phyloP scores from a whole-genome alignment of 2,797 vertebrate genomes.

The Brachyrhaphis roseni region DNA sequence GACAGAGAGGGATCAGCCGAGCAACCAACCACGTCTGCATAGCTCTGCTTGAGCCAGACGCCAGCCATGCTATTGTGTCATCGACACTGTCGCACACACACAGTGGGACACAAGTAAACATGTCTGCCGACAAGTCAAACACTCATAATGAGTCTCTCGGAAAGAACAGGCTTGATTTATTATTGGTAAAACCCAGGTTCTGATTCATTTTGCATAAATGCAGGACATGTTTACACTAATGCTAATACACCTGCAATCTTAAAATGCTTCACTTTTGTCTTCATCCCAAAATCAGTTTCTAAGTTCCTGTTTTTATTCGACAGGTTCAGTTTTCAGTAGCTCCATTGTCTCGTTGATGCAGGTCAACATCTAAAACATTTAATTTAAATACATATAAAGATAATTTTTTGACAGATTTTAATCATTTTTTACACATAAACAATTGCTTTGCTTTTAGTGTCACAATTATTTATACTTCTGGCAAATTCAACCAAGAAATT shows the following conservation, averaged over 20 bases:
- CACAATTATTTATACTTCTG: background rate
- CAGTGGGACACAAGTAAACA: slow-evolving; percentile 60
- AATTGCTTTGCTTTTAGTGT: background rate
- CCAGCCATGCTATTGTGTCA: slow-evolving; percentile 71
- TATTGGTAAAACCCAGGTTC: slow-evolving; percentile 56
- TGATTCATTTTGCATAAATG: slow-evolving; percentile 53
- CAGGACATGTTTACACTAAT: slow-evolving; percentile 60
- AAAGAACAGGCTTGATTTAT: slow-evolving; percentile 61
- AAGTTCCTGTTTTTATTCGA: slow-evolving; percentile 26
- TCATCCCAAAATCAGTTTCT: slow-evolving; percentile 65
- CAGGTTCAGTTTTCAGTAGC: slow-evolving; percentile 43
- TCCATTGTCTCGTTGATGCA: background rate
- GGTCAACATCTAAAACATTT: background rate
- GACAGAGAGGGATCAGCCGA: slow-evolving; percentile 77
- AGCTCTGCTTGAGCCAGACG: slow-evolving; percentile 71
- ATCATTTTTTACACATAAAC: background rate
- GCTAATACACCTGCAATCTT: slow-evolving; percentile 55
- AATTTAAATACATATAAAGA: background rate
- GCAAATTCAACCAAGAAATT: background rate
- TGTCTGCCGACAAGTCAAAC: slow-evolving; percentile 57
- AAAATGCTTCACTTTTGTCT: slow-evolving; percentile 53
- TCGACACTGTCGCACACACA: slow-evolving; percentile 56
- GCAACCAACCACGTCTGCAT: slow-evolving; percentile 79
- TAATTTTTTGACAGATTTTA: background rate
- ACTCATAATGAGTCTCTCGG: slow-evolving; percentile 47